A percentile compares a stretch with the other conserved stretches of the same genome.
These are phyloP conservation scores for Synanthedon formicaeformis DNA, from an alignment of 2,888 invertebrate genomes.

Conservation along the genomic window DNA sequence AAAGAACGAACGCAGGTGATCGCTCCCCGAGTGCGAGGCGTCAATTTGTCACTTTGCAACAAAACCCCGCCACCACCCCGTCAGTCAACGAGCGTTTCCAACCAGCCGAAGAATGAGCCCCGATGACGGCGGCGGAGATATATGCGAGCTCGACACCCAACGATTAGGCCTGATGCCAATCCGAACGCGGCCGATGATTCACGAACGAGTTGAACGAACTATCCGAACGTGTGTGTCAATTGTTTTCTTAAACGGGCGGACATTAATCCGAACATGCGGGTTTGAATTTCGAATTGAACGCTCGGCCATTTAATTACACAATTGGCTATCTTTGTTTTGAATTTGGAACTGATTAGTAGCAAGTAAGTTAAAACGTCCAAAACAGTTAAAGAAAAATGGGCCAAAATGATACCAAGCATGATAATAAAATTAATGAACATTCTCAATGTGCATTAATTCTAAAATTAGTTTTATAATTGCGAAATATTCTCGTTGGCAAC, in stretches of 20 bases:
- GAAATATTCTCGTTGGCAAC: constrained; percentile 55
- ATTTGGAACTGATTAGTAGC: background rate
- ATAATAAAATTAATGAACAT: background rate
- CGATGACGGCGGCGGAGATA: constrained; percentile 62
- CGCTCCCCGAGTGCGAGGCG: constrained; percentile 30
- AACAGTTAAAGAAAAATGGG: background rate
- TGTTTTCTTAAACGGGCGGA: constrained; percentile 60
- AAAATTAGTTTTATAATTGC: constrained; percentile 53
- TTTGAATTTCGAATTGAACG: constrained; percentile 28
- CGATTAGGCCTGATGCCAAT: constrained; percentile 67
- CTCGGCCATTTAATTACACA: constrained; percentile 2
- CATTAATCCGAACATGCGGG: constrained; percentile 56
- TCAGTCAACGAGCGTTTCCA: constrained; percentile 51
- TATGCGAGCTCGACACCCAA: constrained; percentile 51
- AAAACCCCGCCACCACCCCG: constrained; percentile 46
- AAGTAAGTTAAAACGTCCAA: background rate
- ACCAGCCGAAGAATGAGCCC: constrained; percentile 57
- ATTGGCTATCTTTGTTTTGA: background rate
- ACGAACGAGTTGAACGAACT: constrained; percentile 54
- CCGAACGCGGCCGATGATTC: constrained; percentile 48
- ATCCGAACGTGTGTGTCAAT: constrained; percentile 48
- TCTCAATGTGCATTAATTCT: constrained; percentile 11
- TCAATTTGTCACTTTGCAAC: constrained; percentile 57
- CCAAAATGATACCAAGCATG: background rate
- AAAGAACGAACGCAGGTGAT: constrained; percentile 15